Evolutionary conservation across 2,113 vertebrate species (phyloP).

Genomic region (Ceyx margarethae): DNA sequence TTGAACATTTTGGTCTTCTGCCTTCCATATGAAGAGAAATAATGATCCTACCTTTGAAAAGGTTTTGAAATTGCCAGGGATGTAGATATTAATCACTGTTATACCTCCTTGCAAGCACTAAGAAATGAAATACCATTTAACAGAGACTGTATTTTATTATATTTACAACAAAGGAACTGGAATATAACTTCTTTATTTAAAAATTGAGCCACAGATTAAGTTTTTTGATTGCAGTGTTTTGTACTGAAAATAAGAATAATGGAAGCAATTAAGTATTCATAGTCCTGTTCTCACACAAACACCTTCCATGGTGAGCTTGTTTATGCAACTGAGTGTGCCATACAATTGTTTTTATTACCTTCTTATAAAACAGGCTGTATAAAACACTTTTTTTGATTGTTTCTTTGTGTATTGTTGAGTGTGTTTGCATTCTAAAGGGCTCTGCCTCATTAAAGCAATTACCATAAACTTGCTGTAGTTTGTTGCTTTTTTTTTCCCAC

Average conservation of each 20-base stretch:
- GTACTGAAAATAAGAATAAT: slow-evolving; percentile 58
- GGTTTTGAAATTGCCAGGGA: neutral
- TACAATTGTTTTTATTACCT: slow-evolving; percentile 56
- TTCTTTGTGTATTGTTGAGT: slow-evolving; percentile 73
- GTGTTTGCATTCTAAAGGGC: slow-evolving; percentile 50
- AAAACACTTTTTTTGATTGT: slow-evolving; percentile 71
- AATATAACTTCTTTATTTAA: slow-evolving; percentile 45
- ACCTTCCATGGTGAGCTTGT: slow-evolving; percentile 66
- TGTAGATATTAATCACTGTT: slow-evolving; percentile 14
- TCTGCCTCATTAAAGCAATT: slow-evolving; percentile 77
- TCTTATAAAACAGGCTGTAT: slow-evolving; percentile 68
- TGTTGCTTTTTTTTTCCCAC: slow-evolving; percentile 10
- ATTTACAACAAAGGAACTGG: slow-evolving; percentile 29
- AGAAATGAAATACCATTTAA: neutral
- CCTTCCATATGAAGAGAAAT: neutral
- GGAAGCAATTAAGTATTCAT: slow-evolving; percentile 64
- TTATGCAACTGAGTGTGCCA: slow-evolving; percentile 51
- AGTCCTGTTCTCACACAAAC: slow-evolving; percentile 49
- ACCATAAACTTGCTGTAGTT: slow-evolving; percentile 63
- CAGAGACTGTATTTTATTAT: slow-evolving; percentile 34
- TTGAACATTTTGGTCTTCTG: neutral
- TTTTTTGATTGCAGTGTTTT: slow-evolving; percentile 60
- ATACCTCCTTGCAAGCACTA: neutral
- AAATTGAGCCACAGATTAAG: slow-evolving; percentile 43
- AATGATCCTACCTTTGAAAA: slow-evolving; percentile 21